These are phyloP conservation scores for Elmis aenea DNA, from an alignment of 2,888 invertebrate species.

Conservation along the genomic window DNA sequence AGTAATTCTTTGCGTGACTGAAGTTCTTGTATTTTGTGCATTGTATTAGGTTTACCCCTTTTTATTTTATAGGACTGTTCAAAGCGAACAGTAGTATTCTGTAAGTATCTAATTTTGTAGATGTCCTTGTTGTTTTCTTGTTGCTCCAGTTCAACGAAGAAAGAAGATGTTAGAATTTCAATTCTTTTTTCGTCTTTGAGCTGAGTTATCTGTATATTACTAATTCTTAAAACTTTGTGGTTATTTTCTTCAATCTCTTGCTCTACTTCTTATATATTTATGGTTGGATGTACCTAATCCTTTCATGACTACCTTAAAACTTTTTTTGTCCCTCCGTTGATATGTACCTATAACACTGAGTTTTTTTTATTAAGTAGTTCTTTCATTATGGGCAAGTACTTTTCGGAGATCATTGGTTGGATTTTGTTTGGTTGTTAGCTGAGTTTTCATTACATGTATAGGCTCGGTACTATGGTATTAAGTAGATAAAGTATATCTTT, in stretches of 20 bases:
- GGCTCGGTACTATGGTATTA: too few species aligned
- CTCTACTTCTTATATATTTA: conserved; percentile 1
- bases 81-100: conserved; percentile 3
- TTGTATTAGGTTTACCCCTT: not conserved
- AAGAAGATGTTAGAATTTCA: conserved; percentile 6
- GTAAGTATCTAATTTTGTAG: conserved; percentile 2
- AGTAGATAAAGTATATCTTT: too few species aligned
- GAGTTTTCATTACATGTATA: too few species aligned
- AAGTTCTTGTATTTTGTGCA: conserved; percentile 2
- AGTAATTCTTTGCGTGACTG: conserved; percentile 2
- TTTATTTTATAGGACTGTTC: too few species aligned
- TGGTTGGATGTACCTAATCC: conserved; percentile 4
- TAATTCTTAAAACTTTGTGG: conserved; percentile 3
- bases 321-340: conserved; percentile 4
- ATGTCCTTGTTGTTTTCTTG: conserved; percentile 7
- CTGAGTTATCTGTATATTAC: conserved; percentile 1
- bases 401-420: too few species aligned
- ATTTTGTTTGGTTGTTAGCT: too few species aligned
- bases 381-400: conserved; percentile 1
- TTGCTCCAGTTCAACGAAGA: conserved; percentile 6
- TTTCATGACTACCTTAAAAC: conserved; percentile 4
- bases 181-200: conserved; percentile 6
- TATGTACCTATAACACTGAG: conserved; percentile 3
- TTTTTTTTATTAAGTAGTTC: conserved; percentile 4
- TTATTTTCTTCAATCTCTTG: conserved; percentile 5